These are phyloP conservation scores for Ectemnius cavifrons DNA, from an alignment of 2,888 invertebrate species.

Conservation along the genomic window DNA sequence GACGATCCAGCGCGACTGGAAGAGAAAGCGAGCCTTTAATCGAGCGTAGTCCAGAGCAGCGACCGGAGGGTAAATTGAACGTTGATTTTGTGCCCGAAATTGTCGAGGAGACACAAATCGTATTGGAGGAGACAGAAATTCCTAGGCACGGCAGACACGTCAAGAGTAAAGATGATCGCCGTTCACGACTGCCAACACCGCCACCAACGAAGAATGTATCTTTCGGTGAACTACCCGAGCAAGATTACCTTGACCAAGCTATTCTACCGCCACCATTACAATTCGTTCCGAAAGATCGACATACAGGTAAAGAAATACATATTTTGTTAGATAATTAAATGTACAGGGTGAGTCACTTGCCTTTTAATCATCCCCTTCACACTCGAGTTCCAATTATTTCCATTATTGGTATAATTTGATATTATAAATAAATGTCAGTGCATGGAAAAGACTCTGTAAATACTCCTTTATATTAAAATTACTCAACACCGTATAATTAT, in stretches of 20 bases:
- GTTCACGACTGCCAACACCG: conserved; percentile 74
- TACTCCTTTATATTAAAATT: too few relatives aligned
- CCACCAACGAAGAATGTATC: conserved; percentile 75
- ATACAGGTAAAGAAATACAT: conserved; percentile 60
- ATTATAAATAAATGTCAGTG: too few relatives aligned
- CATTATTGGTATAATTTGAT: too few relatives aligned
- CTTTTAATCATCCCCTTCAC: too few relatives aligned
- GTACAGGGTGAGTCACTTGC: too few relatives aligned
- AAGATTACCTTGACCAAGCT: conserved; percentile 71
- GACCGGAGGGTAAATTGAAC: conserved; percentile 62
- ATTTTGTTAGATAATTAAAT: neutral
- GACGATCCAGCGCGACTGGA: conserved; percentile 45
- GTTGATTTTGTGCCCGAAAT: conserved; percentile 70
- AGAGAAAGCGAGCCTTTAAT: conserved; percentile 64
- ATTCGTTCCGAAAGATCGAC: conserved; percentile 74
- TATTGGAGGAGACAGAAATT: conserved; percentile 69
- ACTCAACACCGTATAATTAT: too few relatives aligned
- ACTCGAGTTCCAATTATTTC: too few relatives aligned
- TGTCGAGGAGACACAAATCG: conserved; percentile 68
- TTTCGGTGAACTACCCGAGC: conserved; percentile 73
- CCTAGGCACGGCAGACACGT: conserved; percentile 59
- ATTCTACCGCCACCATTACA: conserved; percentile 74
- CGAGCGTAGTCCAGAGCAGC: conserved; percentile 58
- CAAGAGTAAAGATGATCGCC: conserved; percentile 48
- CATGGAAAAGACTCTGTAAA: too few relatives aligned